These are phyloP conservation scores for Benitochromis conjunctus DNA, from an alignment of 2,113 vertebrate genomes.

Conservation along the genomic window DNA sequence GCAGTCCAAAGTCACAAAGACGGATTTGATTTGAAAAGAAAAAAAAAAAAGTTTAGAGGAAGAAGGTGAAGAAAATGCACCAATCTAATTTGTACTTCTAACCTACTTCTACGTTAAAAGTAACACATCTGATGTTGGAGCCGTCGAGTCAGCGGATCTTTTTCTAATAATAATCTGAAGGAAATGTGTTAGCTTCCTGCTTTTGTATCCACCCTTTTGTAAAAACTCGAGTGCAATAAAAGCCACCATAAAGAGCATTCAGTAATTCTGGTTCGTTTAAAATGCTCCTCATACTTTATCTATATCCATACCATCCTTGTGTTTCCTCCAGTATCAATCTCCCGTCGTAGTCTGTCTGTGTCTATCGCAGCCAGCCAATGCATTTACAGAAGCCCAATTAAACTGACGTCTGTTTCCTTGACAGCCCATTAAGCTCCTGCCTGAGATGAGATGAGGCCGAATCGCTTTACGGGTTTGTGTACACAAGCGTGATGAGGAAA, in stretches of 20 bases:
- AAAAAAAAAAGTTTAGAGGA: background rate
- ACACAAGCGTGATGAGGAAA: background rate
- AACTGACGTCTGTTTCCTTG: constrained; percentile 2
- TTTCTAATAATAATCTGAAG: background rate
- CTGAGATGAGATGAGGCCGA: constrained; percentile 17
- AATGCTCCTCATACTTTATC: background rate
- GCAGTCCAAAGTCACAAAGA: background rate
- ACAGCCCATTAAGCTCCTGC: constrained; percentile 13
- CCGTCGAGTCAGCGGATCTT: background rate
- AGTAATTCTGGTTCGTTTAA: background rate
- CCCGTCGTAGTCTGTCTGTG: background rate
- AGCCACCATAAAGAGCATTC: background rate
- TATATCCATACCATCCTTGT: background rate
- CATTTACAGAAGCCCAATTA: background rate
- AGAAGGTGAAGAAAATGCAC: background rate
- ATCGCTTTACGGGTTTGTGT: constrained; percentile 18
- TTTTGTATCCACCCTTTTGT: background rate
- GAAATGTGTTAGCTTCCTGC: background rate
- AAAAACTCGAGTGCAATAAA: background rate
- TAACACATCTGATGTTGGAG: background rate
- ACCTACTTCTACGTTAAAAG: background rate
- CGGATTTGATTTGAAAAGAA: background rate
- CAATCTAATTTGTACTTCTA: background rate
- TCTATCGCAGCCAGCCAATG: background rate
- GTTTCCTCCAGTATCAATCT: background rate